Base-by-base conservation (phyloP, 2,113 vertebrate genomes). In the Peromyscus leucopus region DNA sequence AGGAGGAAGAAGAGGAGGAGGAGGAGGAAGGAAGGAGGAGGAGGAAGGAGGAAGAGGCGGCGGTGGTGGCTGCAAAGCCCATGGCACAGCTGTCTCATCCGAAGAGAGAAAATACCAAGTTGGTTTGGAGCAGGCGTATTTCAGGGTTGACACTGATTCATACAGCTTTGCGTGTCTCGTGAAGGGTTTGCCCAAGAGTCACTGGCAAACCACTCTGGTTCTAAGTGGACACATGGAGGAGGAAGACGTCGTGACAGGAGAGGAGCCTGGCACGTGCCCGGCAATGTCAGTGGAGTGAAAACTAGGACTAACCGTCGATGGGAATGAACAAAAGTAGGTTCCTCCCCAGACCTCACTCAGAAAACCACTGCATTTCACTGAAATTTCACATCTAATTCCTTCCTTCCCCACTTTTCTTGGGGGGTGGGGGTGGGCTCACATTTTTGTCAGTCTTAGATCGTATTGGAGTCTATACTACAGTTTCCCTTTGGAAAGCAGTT, bases 391-490 rank as follows among this genome's bases (percentile, higher is more conserved):
- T 48, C 31, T 39, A 71, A 83, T 83, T 63, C 13, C 9, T 33
- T 93, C 36, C 36, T 71, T 91, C 51, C 13, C 2, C 24, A 69
- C 33, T 3, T 22, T 83, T 59, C 26, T 22, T 16, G 2, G 28
- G 0, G 10, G 9, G 48, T 51, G 48, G 48, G 48, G 8, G 48
- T 7, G 48, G 48, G 48, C 7, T 51, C 8, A 1, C 21, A n/a
- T 61, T 76, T 89, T 46, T 16, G 10, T 65, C 76, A 86, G 31
- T 94, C 80, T 89, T 74, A 93, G 42, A 71, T 59, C 26, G 84
- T 55, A 10, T 39, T 75, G 16, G 1, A 57, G 4, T 86, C 19
- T 48, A 39, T 82, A 86, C 84, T 91, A 31, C 31, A 82, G 79
- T 10, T 69, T 9, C 31, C 63, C 21, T 86, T 86, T 48, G 75